These are phyloP conservation scores for Meta bourneti DNA, from an alignment of 2,888 invertebrate species.

Conservation along the genomic window DNA sequence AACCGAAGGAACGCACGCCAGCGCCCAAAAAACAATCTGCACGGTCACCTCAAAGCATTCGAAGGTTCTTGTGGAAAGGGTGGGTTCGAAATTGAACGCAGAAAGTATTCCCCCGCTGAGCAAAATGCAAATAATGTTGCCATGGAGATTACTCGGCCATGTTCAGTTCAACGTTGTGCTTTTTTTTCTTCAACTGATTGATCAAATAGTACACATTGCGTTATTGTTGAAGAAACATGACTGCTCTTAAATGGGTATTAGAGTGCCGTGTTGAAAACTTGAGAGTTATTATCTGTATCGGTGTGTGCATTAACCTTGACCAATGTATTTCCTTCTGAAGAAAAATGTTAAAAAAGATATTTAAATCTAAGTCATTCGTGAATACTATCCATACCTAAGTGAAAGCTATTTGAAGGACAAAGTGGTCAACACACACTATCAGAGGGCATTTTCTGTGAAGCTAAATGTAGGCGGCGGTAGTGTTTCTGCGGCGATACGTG, in stretches of 20 bases:
- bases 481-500: too few relatives aligned
- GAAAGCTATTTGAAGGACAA: too few relatives aligned
- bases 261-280: background rate
- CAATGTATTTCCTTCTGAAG: too few relatives aligned
- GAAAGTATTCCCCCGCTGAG: constrained; percentile 12
- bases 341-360: too few relatives aligned
- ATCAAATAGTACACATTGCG: constrained; percentile 9
- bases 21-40: background rate
- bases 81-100: constrained; percentile 4
- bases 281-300: background rate
- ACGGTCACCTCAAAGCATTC: background rate
- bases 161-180: constrained; percentile 19
- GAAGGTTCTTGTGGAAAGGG: background rate
- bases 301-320: background rate
- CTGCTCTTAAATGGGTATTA: background rate
- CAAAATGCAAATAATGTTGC: constrained; percentile 36
- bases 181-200: background rate
- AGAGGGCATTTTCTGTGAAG: too few relatives aligned
- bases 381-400: too few relatives aligned
- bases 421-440: too few relatives aligned
- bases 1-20: background rate
- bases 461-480: too few relatives aligned
- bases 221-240: background rate
- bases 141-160: constrained; percentile 5
- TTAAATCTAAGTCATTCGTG: too few relatives aligned